Base-by-base conservation (phyloP, 1,140 invertebrate species). In the Drosophila pallidifrons region DNA sequence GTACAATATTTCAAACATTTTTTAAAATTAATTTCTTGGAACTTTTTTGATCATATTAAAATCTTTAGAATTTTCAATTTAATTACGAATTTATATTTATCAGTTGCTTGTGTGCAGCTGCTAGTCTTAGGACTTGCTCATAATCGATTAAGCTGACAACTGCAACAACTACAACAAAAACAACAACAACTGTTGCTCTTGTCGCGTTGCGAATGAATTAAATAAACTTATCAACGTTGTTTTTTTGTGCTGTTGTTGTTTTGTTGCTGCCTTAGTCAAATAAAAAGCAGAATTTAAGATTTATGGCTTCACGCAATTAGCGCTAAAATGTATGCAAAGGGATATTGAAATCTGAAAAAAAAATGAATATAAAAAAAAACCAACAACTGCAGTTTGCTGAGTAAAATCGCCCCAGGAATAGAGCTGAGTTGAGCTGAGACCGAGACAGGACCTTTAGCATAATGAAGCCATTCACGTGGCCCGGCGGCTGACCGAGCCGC, bases 251-350 rank as follows among this genome's bases (percentile, higher is more conserved):
- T 13, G 3, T 25, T 32, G 11, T 61, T 54, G 5, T 32, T 25
- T 25, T 41, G 15, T 20, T 41, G 46, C 35, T 54, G 35, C 46
- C 55, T 47, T 57, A 66, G 61, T 82, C 68, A 79, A 75, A 73
- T 79, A 81, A 85, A 76, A 83, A 83, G 57, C 55, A 75, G 75
- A 72, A 79, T 81, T 85, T 85, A 61, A 85, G 72, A 91, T 91
- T 91, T 91, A 91, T 91, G 81, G 82, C 81, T 91, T 91, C 88
- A 91, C 82, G 88, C 88, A 91, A 91, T 91, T 91, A 91, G 78
- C 76, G 78, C 76, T 83, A 78, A 88, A 91, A 91, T 91, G 75
- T 88, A 91, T 87, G 82, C 87, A 91, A 91, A 85, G 81, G 72
- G 78, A 88, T 89, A 85, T 89, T 79, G 85, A 85, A 80, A 78